phyloP scores from a whole-genome alignment of 2,888 invertebrate genomes.

The Mesochorus sp. region DNA sequence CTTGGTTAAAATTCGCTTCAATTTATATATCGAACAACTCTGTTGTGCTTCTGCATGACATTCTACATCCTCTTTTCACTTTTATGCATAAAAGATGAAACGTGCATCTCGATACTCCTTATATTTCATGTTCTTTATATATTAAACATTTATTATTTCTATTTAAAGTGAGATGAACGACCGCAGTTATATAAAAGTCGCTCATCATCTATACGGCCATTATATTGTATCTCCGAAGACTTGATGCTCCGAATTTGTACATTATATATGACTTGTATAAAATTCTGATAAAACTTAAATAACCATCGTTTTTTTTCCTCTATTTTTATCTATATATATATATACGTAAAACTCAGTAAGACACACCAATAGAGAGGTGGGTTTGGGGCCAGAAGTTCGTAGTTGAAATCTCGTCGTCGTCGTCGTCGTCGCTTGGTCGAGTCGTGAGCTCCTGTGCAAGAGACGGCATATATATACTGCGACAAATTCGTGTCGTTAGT shows the following conservation, averaged over 20 bases:
- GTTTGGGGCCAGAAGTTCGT: constrained; percentile 31
- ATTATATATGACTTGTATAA: constrained; percentile 15
- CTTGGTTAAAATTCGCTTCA: neutral
- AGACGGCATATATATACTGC: constrained; percentile 41
- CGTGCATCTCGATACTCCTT: too few species aligned
- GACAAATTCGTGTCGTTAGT: constrained; percentile 61
- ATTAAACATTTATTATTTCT: neutral
- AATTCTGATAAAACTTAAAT: constrained; percentile 18
- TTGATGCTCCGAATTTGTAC: constrained; percentile 30
- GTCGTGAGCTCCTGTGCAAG: constrained; percentile 17
- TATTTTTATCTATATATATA: neutral
- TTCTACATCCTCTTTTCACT: neutral
- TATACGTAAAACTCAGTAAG: neutral
- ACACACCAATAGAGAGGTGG: constrained; percentile 29
- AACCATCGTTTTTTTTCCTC: constrained; percentile 29
- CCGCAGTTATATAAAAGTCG: neutral
- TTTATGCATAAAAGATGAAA: too few species aligned
- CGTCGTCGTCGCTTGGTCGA: constrained; percentile 50
- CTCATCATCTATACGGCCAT: constrained; percentile 3
- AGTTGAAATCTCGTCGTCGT: constrained; percentile 42
- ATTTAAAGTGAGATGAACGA: constrained; percentile 16
- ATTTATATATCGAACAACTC: neutral
- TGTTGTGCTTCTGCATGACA: neutral
- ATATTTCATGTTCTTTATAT: too few species aligned
- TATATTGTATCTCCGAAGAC: constrained; percentile 9